phyloP scores from a whole-genome alignment of 2,797 vertebrate species.

The Mus spretus region DNA sequence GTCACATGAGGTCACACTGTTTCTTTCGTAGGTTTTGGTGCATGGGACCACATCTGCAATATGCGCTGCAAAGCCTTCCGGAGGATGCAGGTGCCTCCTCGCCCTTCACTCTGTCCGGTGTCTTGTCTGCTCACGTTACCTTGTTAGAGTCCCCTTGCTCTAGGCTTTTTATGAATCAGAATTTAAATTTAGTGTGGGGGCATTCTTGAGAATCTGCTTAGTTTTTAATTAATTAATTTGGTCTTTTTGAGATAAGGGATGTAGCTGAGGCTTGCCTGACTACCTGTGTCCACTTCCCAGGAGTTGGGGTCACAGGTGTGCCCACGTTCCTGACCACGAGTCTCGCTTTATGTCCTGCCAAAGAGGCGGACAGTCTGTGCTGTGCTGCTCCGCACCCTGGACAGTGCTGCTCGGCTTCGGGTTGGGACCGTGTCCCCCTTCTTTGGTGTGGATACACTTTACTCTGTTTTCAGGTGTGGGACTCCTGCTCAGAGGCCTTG shows the following conservation, averaged over 20 bases:
- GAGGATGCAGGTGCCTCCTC: conserved; percentile 95
- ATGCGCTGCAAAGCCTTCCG: conserved; percentile 96
- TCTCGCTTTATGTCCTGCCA: neutral
- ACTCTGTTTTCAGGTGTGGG: conserved; percentile 95
- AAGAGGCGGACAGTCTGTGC: neutral
- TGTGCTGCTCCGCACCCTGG: neutral
- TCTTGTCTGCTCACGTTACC: conserved; percentile 32
- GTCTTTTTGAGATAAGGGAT: neutral
- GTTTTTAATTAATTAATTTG: neutral
- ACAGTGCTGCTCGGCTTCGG: neutral
- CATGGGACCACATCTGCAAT: conserved; percentile 95
- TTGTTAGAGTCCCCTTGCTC: neutral
- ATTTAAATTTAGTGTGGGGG: neutral
- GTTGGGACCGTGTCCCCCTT: neutral
- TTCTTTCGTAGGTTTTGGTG: conserved; percentile 93
- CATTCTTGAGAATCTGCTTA: conserved; percentile 4
- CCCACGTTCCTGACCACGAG: no score
- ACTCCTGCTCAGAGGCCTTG: conserved; percentile 98
- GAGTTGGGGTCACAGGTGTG: neutral
- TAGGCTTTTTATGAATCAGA: neutral
- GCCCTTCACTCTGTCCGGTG: neutral
- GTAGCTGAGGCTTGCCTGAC: neutral
- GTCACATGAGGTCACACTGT: neutral
- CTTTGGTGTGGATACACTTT: conserved; percentile 55
- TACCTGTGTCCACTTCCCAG: neutral